Conservation (phyloP, 2,888 invertebrate genomes). For the Adelphocoris suturalis region DNA sequence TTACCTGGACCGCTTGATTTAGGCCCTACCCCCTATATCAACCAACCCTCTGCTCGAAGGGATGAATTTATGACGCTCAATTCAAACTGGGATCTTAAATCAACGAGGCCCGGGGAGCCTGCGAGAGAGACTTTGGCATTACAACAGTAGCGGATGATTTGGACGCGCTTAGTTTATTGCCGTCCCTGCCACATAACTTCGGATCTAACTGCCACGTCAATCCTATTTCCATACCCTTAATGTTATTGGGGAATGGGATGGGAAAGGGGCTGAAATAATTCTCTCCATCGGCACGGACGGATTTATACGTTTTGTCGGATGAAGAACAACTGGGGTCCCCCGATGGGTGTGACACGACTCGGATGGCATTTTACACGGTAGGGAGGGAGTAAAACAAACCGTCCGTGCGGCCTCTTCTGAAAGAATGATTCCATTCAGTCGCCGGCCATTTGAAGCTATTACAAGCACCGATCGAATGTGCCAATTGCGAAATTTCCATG, state of each 20-base stretch:
- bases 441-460: neutral
- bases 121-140: constrained; percentile 71
- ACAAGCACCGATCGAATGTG: too few species aligned
- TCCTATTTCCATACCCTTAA: constrained; percentile 73
- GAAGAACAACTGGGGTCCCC: constrained; percentile 69
- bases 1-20: constrained; percentile 71
- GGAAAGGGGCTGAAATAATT: constrained; percentile 59
- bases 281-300: constrained; percentile 60
- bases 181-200: constrained; percentile 72
- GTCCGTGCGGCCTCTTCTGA: neutral
- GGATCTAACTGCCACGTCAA: constrained; percentile 71
- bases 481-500: too few species aligned
- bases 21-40: constrained; percentile 68
- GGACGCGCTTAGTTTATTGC: constrained; percentile 71
- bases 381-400: constrained; percentile 37
- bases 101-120: constrained; percentile 48
- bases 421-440: neutral
- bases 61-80: constrained; percentile 70
- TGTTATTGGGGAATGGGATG: constrained; percentile 60
- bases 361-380: constrained; percentile 52
- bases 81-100: constrained; percentile 71
- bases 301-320: constrained; percentile 63
- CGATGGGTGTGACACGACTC: constrained; percentile 46
- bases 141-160: constrained; percentile 73
- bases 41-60: constrained; percentile 46